Evolutionary conservation across 1,140 invertebrate genomes (phyloP), one percentile per base, ranked within the genome.

Genomic region (Bicyclus anynana): DNA sequence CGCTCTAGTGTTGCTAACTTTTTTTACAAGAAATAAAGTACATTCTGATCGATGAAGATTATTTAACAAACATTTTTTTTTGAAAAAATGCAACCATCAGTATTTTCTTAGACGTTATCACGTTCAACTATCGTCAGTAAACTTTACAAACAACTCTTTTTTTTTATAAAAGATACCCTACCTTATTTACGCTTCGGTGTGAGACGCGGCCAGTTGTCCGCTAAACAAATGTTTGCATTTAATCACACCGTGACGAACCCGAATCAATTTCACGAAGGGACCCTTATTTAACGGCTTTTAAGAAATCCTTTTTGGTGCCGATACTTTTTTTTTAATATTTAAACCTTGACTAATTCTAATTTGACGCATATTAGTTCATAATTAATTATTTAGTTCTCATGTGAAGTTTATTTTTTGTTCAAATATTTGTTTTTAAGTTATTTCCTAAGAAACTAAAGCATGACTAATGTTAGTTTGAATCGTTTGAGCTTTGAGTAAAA

Each of bases 201-300:
- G 26, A 76, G 27, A 56, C 56, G 9, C 53, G 20, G 35, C 51
- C 55, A 23, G 16, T 14, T 40, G 17, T 40, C 37, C 47, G 51
- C 57, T 59, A 46, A 50, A 52, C 58, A 65, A 77, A 71, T 78
- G 71, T 78, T 78, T 78, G 68, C 63, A 63, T 79, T 76, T 74
- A 74, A 79, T 79, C 72, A 73, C 61, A 27, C 48, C 44, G 65
- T 65, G 68, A 75, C 69, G 65, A 60, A 53, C 51, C 55, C 60
- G 50, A 59, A 48, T 54, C 65, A 59, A 72, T 72, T 68, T 76
- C 57, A 67, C 54, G 60, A 62, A 52, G 13, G 69, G 68, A 60
- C 51, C 37, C 51, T 56, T 51, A 75, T 75, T 78, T 74, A 62
- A 76, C 72, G 67, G 73, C 50, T 70, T 74, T 76, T 72, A 68